Evolutionary conservation across 2,797 vertebrate species (phyloP).

Genomic region (Spea hammondii): DNA sequence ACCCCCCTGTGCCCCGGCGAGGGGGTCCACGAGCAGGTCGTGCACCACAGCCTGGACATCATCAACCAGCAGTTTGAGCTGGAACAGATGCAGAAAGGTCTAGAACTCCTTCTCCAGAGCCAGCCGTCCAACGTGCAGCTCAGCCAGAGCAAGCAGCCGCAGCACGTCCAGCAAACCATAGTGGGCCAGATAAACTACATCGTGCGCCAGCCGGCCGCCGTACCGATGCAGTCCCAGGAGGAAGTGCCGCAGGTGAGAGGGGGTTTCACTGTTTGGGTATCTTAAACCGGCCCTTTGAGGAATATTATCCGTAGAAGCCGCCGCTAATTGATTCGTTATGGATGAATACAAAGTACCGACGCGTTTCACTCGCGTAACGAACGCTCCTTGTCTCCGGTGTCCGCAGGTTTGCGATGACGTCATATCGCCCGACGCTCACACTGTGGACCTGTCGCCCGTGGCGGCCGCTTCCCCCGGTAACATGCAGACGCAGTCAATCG

Average conservation of each 20-base stretch:
- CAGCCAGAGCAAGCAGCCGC: constrained; percentile 69
- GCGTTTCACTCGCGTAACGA: no score
- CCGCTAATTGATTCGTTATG: no score
- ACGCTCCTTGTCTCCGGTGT: neutral
- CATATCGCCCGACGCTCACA: constrained; percentile 61
- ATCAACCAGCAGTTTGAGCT: constrained; percentile 74
- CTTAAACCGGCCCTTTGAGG: no score
- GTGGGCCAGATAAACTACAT: constrained; percentile 74
- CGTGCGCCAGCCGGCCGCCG: constrained; percentile 67
- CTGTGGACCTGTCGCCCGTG: constrained; percentile 58
- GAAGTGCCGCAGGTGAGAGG: constrained; percentile 62
- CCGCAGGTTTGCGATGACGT: constrained; percentile 64
- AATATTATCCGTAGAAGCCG: no score
- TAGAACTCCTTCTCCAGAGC: constrained; percentile 73
- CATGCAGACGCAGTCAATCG: constrained; percentile 55
- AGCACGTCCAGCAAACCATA: constrained; percentile 69
- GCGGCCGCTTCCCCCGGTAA: constrained; percentile 52
- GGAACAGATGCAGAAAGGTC: constrained; percentile 76
- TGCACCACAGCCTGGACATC: constrained; percentile 72
- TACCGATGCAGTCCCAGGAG: constrained; percentile 66
- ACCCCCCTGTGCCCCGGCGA: constrained; percentile 55
- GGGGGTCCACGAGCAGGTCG: constrained; percentile 62
- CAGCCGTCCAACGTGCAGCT: constrained; percentile 72
- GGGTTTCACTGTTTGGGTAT: no score
- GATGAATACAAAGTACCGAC: no score